Evolutionary conservation across 2,888 invertebrate species (phyloP), one percentile per base, ranked within the genome.

Genomic region (Minunthozetes semirufus): DNA sequence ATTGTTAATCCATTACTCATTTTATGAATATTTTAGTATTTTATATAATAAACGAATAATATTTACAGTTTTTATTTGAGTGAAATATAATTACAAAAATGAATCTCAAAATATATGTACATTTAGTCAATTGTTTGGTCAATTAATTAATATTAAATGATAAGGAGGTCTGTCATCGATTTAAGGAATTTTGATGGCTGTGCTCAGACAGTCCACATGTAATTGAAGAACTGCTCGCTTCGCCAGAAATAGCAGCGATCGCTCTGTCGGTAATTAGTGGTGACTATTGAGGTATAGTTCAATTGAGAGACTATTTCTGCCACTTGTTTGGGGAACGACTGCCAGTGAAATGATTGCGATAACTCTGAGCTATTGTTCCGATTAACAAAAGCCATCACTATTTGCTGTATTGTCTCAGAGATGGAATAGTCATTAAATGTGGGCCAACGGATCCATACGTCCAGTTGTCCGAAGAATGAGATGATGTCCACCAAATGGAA

Each of bases 401-500:
- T 79, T 15, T 78, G 76, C 38, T 78, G 79, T 38, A 81, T 78
- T 72, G 77, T 78, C 5, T 78, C 76, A 29, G 77, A 76, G 76
- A 80, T 81, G 13, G 72, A 76, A 13, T 75, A 70, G 76, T 81
- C 81, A 38, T 75, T 74, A 19, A 66, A n/a, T 1, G 78, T 79
- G 6, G 80, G 79, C 15, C 78, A 74, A 13, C 78, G 72, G 15
- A 78, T 75, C 25, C 80, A 78, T 27, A 76, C 72, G 8, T 78
- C 80, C 27, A 66, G 29, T 66, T 48, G 38, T 13, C 71, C 74
- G 48, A 81, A 80, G 74, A 80, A 81, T 9, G 80, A 80, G 38
- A 80, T 78, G 11, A 77, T 61, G 74, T 81, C 81, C 79, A 79
- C 80, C 50, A 78, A 75, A 72, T 81, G 81, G 68, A 80, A 80